Evolutionary conservation across 1,140 invertebrate species (phyloP), one percentile per base, ranked within the genome.

Genomic region (Bathynomus jamesi): DNA sequence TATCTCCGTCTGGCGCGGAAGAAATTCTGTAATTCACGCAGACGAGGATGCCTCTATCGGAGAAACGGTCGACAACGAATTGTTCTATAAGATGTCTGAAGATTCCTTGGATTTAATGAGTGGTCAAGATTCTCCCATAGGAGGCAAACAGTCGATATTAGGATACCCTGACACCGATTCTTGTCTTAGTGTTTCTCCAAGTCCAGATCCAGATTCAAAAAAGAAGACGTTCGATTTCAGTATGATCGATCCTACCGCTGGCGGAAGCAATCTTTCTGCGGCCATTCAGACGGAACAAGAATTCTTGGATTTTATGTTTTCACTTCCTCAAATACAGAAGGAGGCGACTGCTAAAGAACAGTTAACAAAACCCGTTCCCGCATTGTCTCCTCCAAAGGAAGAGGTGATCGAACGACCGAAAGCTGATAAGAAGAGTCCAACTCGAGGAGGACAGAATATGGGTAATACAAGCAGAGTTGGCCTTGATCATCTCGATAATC

Each of bases 401-500:
- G 8, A 65, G 25, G 31, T 28, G 31, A n/a, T 32, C n/a, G n/a
- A n/a, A n/a, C 71, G 31, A 32, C 65, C 28, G 69, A 71, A 29
- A 61, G 32, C 13, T 28, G 70, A 61, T 25, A 53, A 25, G 24
- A 61, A 46, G 67, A 74, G 24, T 62, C 65, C 28, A 60, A 72
- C 25, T 40, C 70, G 10, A 67, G 40, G 46, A 30, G 11, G n/a
- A 21, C 60, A 31, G 65, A 66, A 67, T 64, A 60, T 65, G 63
- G 69, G 28, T 25, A 66, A 60, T 40, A 75, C 53, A 67, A 75
- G 78, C n/a, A 78, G 80, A 65, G 80, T 84, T n/a, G 85, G 85
- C 1, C 79, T 93, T 29, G 89, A 91, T 77, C 90, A 92, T 78
- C 80, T 93, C 71, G 90, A 91, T 75, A 89, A 90, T 73, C 81